Base-by-base conservation (phyloP, 2,113 vertebrate species). In the Isichthys henryi region DNA sequence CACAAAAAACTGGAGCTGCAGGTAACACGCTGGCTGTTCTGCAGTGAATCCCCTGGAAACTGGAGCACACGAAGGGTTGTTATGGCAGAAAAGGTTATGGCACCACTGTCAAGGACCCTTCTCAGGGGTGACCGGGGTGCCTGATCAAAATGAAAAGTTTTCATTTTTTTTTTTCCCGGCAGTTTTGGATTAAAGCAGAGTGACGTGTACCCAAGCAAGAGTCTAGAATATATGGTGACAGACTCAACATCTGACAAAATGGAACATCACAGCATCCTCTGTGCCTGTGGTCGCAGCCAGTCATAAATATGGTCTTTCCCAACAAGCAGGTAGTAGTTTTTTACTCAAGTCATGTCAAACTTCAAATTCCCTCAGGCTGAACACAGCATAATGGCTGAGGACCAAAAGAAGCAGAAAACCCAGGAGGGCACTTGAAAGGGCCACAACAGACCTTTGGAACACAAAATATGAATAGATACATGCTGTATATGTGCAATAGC, bases 261-360 rank as follows among this genome's bases (percentile, higher is more conserved):
- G 74, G 11, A 80, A 39, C 35, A 77, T 77, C 70, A 80, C 35
- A 43, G 35, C 74, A 80, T 3, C 74, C 35, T 43, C 43, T 80
- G 35, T 80, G 35, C 13, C 17, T 39, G n/a, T 27, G 15, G 31
- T 80, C 15, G 74, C 27, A 15, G 39, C 74, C 35, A 19, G 74
- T 80, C 74, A 80, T 80, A 80, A 80, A 80, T 80, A 39, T 80
- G 74, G 74, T 80, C 74, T 77, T 77, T 77, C 70, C 6, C 15
- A 80, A 17, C 15, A 43, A 19, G 15, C 2, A 77, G 74, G 5
- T 43, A 43, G 62, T 70, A 27, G 10, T 70, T 70, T 80, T 80
- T 80, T 43, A 39, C 74, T 80, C 35, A 43, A 80, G 74, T 80
- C 31, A 43, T 80, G 74, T 80, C 74, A 43, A 7, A 80, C 74